These are phyloP conservation scores for Smithornis capensis DNA, from an alignment of 2,113 vertebrate species.

Conservation along the genomic window DNA sequence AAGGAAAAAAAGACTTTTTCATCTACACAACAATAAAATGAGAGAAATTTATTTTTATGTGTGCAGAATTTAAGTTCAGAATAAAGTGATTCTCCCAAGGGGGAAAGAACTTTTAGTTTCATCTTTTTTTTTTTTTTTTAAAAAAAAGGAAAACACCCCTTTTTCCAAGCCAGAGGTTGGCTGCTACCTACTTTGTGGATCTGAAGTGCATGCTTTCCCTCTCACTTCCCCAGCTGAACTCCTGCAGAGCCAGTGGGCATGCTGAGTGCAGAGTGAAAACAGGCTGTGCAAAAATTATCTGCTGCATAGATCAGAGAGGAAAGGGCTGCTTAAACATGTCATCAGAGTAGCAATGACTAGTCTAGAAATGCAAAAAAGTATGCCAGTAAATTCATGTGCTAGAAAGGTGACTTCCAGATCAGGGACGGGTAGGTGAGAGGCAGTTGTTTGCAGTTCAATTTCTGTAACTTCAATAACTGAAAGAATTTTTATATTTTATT, in stretches of 20 bases:
- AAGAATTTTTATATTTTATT: background rate
- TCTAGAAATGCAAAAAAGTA: background rate
- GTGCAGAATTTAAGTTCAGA: background rate
- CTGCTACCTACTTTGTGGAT: background rate
- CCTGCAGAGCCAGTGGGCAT: background rate
- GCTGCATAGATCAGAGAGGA: background rate
- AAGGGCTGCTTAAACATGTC: background rate
- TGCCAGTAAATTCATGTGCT: background rate
- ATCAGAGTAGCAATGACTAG: background rate
- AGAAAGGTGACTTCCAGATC: background rate
- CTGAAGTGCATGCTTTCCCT: background rate
- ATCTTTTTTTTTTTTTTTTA: too few species aligned
- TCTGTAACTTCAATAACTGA: background rate
- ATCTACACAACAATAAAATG: background rate
- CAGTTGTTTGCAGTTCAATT: background rate
- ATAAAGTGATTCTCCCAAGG: background rate
- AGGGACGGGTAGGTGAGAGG: background rate
- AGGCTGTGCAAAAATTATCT: slow-evolving; percentile 25
- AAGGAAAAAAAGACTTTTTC: background rate
- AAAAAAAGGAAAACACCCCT: background rate
- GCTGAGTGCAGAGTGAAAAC: slow-evolving; percentile 41
- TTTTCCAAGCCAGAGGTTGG: background rate
- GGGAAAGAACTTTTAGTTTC: background rate
- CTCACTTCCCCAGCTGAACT: background rate
- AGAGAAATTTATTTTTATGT: background rate